phyloP scores from a whole-genome alignment of 1,140 invertebrate genomes.

The Nomia melanderi region DNA sequence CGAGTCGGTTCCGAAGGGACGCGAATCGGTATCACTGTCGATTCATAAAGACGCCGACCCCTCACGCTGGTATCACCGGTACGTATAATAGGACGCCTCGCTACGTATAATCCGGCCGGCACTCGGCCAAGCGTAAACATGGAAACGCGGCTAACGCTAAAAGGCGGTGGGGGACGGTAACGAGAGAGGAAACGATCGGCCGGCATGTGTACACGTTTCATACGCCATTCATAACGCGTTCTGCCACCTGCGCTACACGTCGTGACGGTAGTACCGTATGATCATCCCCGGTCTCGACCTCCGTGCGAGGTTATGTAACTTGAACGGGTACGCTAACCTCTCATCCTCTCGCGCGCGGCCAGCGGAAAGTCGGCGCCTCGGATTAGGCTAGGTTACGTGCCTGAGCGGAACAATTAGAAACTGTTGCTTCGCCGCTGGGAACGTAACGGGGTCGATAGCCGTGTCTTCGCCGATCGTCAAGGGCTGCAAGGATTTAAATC shows the following conservation, averaged over 20 bases:
- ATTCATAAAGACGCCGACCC: too few species aligned
- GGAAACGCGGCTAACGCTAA: background rate
- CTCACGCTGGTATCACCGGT: too few species aligned
- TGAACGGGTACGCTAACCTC: conserved; percentile 60
- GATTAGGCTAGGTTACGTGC: conserved; percentile 51
- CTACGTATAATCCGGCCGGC: background rate
- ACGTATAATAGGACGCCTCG: too few species aligned
- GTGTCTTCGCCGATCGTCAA: conserved; percentile 7
- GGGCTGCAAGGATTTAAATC: background rate
- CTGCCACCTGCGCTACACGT: conserved; percentile 48
- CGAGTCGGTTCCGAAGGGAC: too few species aligned
- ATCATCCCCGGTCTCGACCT: conserved; percentile 53
- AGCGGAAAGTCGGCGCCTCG: conserved; percentile 34
- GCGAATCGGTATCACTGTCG: too few species aligned
- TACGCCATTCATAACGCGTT: conserved; percentile 47
- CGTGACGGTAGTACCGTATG: conserved; percentile 52
- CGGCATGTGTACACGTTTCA: conserved; percentile 16
- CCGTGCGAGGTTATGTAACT: conserved; percentile 63
- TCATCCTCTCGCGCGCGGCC: conserved; percentile 40
- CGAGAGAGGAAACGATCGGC: conserved; percentile 11
- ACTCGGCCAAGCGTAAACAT: conserved; percentile 8
- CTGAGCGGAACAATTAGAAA: conserved; percentile 60
- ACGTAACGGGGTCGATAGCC: conserved; percentile 48
- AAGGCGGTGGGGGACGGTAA: background rate
- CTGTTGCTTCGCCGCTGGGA: conserved; percentile 45